Base-by-base conservation (phyloP, 2,797 vertebrate species). In the Sternotherus odoratus region DNA sequence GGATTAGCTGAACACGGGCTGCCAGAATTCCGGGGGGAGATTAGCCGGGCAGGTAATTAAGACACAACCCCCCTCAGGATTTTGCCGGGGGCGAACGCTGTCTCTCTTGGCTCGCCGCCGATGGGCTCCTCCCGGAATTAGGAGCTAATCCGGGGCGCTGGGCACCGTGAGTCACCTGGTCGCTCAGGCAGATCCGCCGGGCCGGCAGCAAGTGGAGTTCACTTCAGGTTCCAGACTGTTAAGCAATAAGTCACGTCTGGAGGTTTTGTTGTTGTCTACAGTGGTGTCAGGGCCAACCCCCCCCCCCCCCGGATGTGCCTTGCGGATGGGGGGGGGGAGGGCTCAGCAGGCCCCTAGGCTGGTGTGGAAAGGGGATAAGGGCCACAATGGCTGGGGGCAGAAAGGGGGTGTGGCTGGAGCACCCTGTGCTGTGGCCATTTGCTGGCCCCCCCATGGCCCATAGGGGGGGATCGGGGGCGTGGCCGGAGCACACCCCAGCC, bases 321-420 rank as follows among this genome's bases (percentile, higher is more conserved):
- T 4, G 4, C 9, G 2, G 33, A n/a, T 2, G 8, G 60, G 8
- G 16, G 16, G 6, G n/a, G n/a, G n/a, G n/a, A n/a, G n/a, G n/a
- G n/a, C n/a, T n/a, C n/a, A 36, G n/a, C 19, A 6, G 10, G 9
- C 19, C 63, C 63, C 63, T n/a, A 69, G 63, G n/a, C 63, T 66
- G n/a, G n/a, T 21, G n/a, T 36, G 63, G 17, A 36, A 36, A 9
- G 36, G n/a, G 7, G 19, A 5, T 10, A 36, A 36, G 16, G 33
- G 60, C 56, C 28, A 30, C 24, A 30, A 15, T 16, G 57, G 13
- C 63, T n/a, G 9, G 19, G 17, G n/a, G 5, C 8, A 8, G 63
- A 19, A 17, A 8, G 13, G 60, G 16, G 16, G 60, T n/a, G 3
- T 36, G 63, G 17, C 63, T 17, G 4, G 17, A 36, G n/a, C 17